Percentiles rank a stretch among this genome's conserved stretches.
phyloP scores from a whole-genome alignment of 2,888 invertebrate species.

The Punctoribates punctum region DNA sequence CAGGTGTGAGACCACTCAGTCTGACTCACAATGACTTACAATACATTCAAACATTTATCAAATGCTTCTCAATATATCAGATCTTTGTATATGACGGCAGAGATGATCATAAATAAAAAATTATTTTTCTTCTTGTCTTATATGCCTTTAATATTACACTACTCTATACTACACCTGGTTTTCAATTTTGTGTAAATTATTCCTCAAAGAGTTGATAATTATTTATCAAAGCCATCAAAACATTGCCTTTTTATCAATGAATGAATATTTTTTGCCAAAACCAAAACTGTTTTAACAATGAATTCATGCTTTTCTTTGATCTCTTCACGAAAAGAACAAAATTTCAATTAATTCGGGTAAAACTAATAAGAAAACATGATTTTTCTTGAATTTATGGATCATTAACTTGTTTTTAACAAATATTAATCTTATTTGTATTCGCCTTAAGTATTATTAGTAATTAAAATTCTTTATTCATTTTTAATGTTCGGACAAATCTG shows the following conservation, averaged over 20 bases:
- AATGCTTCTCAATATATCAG: not conserved
- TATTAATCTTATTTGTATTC: not conserved
- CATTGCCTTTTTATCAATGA: conserved; percentile 3
- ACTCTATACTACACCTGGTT: not conserved
- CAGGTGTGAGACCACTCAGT: conserved; percentile 27
- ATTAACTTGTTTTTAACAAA: not conserved
- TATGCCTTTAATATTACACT: not conserved
- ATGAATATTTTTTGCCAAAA: not conserved
- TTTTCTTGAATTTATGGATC: conserved; percentile 21
- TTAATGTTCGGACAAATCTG: not conserved
- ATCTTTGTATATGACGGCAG: not conserved
- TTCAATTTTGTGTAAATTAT: not conserved
- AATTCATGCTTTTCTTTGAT: not conserved
- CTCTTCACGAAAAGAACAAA: not conserved
- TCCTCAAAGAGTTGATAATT: no score
- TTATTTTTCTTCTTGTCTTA: conserved; percentile 1
- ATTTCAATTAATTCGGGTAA: not conserved
- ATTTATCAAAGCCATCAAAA: not conserved
- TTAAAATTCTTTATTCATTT: not conserved
- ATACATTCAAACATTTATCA: no score
- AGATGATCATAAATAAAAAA: conserved; percentile 4
- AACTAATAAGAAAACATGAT: conserved; percentile 16
- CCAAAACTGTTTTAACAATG: not conserved
- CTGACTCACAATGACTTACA: not conserved
- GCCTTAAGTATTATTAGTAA: conserved; percentile 4